These are phyloP conservation scores for Chaetura pelagica DNA, from an alignment of 2,113 vertebrate genomes.

Conservation along the genomic window DNA sequence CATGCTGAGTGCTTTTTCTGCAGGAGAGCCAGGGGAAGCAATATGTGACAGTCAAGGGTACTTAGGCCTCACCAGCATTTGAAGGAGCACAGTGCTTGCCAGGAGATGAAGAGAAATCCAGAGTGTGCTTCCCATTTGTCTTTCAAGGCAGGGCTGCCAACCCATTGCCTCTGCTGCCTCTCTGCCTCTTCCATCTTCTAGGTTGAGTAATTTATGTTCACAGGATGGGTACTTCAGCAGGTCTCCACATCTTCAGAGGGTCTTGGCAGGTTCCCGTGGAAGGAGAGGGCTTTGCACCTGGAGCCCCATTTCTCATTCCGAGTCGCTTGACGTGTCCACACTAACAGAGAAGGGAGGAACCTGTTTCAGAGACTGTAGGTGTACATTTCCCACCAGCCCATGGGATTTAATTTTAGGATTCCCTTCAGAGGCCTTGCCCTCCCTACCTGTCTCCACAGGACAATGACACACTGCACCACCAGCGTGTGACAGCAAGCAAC, in stretches of 20 bases:
- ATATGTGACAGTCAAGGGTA: background rate
- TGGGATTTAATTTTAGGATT: background rate
- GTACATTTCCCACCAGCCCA: background rate
- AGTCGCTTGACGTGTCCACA: background rate
- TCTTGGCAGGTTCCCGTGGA: background rate
- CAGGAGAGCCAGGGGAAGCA: background rate
- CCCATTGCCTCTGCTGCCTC: background rate
- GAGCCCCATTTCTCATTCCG: background rate
- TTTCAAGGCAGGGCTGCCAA: background rate
- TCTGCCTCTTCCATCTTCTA: background rate
- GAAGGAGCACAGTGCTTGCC: background rate
- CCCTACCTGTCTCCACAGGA: background rate
- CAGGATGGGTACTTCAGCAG: fast-evolving
- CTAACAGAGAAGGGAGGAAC: background rate
- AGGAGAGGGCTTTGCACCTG: background rate
- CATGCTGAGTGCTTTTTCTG: background rate
- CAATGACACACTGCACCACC: background rate
- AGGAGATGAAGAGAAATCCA: background rate
- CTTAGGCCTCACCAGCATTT: background rate
- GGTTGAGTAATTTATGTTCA: background rate
- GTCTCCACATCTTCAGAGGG: background rate
- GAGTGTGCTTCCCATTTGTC: background rate
- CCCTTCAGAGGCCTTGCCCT: background rate
- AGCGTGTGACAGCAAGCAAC: background rate
- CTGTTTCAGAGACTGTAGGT: background rate